Evolutionary conservation across 2,797 vertebrate species (phyloP).

Genomic region (Serranus cabrilla): DNA sequence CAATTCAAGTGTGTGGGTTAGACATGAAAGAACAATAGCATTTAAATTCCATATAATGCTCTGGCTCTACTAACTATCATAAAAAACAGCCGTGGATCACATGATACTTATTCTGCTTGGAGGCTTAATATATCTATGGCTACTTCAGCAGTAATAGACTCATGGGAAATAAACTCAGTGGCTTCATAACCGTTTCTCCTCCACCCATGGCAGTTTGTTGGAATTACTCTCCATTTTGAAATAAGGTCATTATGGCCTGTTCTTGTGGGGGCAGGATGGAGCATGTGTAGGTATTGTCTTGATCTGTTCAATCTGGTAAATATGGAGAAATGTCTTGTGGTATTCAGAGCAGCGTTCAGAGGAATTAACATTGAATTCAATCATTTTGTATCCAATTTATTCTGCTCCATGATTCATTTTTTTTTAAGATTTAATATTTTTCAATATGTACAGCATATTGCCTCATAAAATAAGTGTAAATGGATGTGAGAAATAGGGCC

Average conservation of each 20-base stretch:
- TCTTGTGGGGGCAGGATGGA: conserved; percentile 32
- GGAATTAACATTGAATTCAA: background rate
- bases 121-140: conserved; percentile 74
- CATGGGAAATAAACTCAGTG: conserved; percentile 79
- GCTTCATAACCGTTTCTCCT: conserved; percentile 70
- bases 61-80: conserved; percentile 23
- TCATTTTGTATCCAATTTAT: background rate
- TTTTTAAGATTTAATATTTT: background rate
- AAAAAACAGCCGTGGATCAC: conserved; percentile 42
- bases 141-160: conserved; percentile 72
- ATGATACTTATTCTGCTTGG: conserved; percentile 60
- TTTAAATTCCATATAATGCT: conserved; percentile 65
- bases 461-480: too few species aligned
- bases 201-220: conserved; percentile 75
- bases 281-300: conserved; percentile 26
- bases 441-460: too few species aligned
- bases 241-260: conserved; percentile 54
- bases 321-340: conserved; percentile 5
- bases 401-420: background rate
- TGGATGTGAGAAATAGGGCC: too few species aligned
- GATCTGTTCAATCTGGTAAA: conserved; percentile 8
- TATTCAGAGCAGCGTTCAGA: conserved; percentile 10
- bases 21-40: conserved; percentile 54
- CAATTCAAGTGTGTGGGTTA: conserved; percentile 54
- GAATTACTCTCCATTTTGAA: conserved; percentile 74